Percentiles rank a stretch among this genome's conserved stretches.
Evolutionary conservation across 2,888 invertebrate genomes (phyloP).

Genomic region (Heterodera filipjevi): DNA sequence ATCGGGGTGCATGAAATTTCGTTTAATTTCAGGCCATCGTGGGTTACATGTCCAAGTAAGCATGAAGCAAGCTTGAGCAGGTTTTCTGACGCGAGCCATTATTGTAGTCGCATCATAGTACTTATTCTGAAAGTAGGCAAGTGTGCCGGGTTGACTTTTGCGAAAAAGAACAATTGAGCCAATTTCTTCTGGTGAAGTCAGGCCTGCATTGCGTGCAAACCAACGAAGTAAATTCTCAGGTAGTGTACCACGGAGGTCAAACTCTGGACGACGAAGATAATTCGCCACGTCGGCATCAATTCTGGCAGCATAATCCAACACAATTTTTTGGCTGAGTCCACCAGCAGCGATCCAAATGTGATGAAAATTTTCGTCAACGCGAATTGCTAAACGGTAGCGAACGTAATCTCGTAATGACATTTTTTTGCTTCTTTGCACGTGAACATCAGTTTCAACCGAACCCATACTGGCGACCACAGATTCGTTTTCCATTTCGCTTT

Average conservation of each 20-base stretch:
- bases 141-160: neutral
- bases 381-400: constrained; percentile 5
- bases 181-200: neutral
- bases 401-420: too few species aligned
- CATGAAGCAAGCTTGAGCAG: neutral
- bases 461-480: too few species aligned
- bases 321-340: neutral
- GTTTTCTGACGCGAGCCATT: constrained; percentile 4
- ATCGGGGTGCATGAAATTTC: neutral
- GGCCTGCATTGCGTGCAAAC: neutral
- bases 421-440: too few species aligned
- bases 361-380: neutral
- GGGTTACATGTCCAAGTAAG: constrained; percentile 11
- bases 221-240: neutral
- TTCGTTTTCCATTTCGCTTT: too few species aligned
- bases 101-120: neutral
- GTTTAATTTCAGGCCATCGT: constrained; percentile 7
- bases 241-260: neutral
- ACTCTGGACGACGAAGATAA: neutral
- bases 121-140: neutral
- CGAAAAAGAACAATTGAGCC: constrained; percentile 13
- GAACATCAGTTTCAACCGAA: too few species aligned
- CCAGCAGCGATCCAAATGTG: constrained; percentile 19
- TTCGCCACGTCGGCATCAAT: neutral
- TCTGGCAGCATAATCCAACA: neutral